phyloP scores from a whole-genome alignment of 2,797 vertebrate species.

The Spea hammondii region DNA sequence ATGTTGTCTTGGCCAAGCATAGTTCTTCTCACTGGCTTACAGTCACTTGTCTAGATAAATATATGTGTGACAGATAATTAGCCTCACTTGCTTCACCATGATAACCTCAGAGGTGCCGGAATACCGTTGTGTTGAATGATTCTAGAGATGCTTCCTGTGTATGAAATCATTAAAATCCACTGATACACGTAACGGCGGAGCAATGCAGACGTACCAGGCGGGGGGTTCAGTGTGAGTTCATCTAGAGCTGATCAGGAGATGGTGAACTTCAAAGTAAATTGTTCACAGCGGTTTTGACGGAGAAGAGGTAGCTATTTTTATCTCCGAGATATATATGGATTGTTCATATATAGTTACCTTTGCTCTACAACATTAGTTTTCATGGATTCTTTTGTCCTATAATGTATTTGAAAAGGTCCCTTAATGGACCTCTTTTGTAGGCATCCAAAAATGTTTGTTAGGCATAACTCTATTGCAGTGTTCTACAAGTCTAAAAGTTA shows the following conservation, averaged over 20 bases:
- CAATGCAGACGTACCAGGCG: constrained; percentile 63
- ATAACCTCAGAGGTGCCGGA: constrained; percentile 57
- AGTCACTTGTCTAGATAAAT: constrained; percentile 28
- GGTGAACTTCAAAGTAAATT: constrained; percentile 34
- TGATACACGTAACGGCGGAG: constrained; percentile 66
- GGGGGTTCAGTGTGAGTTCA: constrained; percentile 68
- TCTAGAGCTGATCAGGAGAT: constrained; percentile 52
- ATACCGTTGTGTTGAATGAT: constrained; percentile 53
- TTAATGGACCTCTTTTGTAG: too few species aligned
- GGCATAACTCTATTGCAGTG: too few species aligned
- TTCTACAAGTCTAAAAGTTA: too few species aligned
- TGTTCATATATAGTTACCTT: too few species aligned
- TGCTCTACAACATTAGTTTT: too few species aligned
- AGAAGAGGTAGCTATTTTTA: constrained; percentile 2
- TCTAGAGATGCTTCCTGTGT: constrained; percentile 54
- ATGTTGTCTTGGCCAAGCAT: constrained; percentile 26
- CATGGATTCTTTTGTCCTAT: too few species aligned
- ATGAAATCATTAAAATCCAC: constrained; percentile 65
- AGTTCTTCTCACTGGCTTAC: background rate
- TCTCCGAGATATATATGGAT: too few species aligned
- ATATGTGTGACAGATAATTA: constrained; percentile 57
- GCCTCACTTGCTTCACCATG: constrained; percentile 53
- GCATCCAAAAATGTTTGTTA: too few species aligned
- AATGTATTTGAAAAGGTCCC: too few species aligned
- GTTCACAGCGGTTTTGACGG: constrained; percentile 16